Evolutionary conservation across 2,113 vertebrate genomes (phyloP).

Genomic region (Hyla sarda): DNA sequence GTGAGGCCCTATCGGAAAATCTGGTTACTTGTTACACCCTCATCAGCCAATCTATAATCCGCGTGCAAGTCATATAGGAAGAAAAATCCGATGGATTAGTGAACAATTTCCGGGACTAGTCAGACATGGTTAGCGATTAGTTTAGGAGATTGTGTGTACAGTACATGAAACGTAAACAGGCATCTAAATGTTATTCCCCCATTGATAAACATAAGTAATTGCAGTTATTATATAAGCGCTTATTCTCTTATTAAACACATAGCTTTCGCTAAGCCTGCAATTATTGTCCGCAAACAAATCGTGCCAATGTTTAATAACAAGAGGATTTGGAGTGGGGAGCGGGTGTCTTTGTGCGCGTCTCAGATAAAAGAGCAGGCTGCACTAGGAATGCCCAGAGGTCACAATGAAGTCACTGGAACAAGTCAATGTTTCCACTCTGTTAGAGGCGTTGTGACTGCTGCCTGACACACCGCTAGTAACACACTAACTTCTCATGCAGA

Average conservation of each 20-base stretch:
- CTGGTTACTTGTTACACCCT: too few species aligned
- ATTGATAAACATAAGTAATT: background rate
- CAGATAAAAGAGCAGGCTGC: constrained; percentile 44
- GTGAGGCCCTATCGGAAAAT: too few species aligned
- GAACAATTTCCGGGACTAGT: background rate
- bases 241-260: constrained; percentile 29
- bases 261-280: constrained; percentile 7
- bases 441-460: constrained; percentile 38
- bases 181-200: background rate
- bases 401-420: constrained; percentile 48
- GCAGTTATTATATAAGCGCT: constrained; percentile 2
- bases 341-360: constrained; percentile 42
- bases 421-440: constrained; percentile 55
- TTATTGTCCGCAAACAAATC: constrained; percentile 39
- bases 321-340: constrained; percentile 20
- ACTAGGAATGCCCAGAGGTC: constrained; percentile 44
- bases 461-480: constrained; percentile 13
- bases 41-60: background rate
- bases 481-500: constrained; percentile 5
- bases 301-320: constrained; percentile 32
- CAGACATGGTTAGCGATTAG: background rate
- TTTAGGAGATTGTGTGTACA: background rate
- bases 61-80: background rate
- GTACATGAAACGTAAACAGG: too few species aligned
- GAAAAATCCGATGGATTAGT: background rate